These are phyloP conservation scores for Formicarius rufipectus DNA, from an alignment of 2,113 vertebrate species.

Conservation along the genomic window DNA sequence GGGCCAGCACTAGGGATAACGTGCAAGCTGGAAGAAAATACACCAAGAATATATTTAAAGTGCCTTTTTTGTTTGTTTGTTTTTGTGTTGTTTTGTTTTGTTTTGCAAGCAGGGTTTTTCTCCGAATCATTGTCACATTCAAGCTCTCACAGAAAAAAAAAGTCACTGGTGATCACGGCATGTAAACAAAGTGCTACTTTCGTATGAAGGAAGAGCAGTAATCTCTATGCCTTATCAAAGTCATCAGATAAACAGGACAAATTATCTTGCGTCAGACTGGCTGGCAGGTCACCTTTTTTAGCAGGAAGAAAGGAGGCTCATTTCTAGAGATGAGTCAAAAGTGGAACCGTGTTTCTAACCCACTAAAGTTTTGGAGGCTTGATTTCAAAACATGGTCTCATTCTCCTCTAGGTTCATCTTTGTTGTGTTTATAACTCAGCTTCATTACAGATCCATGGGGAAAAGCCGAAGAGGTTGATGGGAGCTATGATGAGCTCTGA, in stretches of 20 bases:
- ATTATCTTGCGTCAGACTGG: constrained; percentile 40
- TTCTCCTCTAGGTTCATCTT: background rate
- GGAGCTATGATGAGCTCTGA: background rate
- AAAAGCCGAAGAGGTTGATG: background rate
- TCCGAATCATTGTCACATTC: background rate
- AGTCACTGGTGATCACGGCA: background rate
- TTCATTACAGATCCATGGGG: background rate
- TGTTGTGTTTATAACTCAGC: background rate
- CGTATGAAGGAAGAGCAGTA: constrained; percentile 6
- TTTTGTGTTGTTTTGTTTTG: no score
- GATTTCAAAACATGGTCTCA: background rate
- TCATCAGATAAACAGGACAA: constrained; percentile 48
- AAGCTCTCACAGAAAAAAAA: background rate
- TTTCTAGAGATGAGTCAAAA: constrained; percentile 55
- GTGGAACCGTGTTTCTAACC: background rate
- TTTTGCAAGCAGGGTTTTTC: constrained; percentile 6
- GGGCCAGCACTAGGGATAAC: background rate
- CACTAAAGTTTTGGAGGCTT: background rate
- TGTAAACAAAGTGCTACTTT: background rate
- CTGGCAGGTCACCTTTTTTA: constrained; percentile 38
- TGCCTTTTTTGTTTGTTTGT: background rate
- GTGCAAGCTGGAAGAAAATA: constrained; percentile 7
- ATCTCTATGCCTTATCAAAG: constrained; percentile 25
- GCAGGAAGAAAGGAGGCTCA: constrained; percentile 14
- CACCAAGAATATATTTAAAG: background rate